A percentile compares a stretch with the other conserved stretches of the same genome.
These are phyloP conservation scores for Palythoa grandiflora DNA, from an alignment of 92 coral and sea anemone species.

Conservation along the genomic window DNA sequence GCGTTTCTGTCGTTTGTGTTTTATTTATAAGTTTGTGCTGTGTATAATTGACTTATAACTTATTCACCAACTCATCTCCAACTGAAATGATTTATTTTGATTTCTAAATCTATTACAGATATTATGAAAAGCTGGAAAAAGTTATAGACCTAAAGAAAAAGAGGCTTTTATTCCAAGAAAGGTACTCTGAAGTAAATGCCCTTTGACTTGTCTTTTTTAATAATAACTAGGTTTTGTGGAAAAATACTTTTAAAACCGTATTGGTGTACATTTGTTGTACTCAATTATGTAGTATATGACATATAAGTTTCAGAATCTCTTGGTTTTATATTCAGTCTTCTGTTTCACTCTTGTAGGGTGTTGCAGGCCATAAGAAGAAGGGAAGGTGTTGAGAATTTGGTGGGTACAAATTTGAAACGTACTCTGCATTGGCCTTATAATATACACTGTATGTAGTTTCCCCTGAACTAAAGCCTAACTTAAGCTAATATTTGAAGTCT, in stretches of 20 bases:
- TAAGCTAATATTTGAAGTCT: too few species aligned
- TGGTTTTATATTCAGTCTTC: not conserved
- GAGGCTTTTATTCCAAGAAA: conserved; percentile 73
- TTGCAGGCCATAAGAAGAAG: conserved; percentile 45
- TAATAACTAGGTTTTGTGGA: not conserved
- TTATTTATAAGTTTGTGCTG: conserved; percentile 21
- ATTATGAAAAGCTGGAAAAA: conserved; percentile 82
- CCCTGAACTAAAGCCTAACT: too few species aligned
- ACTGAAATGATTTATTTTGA: conserved; percentile 26
- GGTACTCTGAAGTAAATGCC: conserved; percentile 40
- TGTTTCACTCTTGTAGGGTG: conserved; percentile 49
- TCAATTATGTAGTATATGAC: not conserved
- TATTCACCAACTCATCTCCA: not conserved
- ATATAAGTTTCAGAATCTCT: not conserved
- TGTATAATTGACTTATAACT: conserved; percentile 6
- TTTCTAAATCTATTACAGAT: conserved; percentile 60
- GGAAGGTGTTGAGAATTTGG: conserved; percentile 65
- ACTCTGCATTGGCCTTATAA: not conserved
- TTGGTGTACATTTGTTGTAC: not conserved
- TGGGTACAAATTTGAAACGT: conserved; percentile 9
- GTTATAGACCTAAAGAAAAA: conserved; percentile 78
- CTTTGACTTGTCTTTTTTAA: not conserved
- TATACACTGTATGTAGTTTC: too few species aligned
- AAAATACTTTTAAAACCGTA: not conserved
- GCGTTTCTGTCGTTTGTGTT: conserved; percentile 13